A percentile compares a stretch with the other conserved stretches of the same genome.
These are phyloP conservation scores for Nautilus pompilius DNA, from an alignment of 1,140 invertebrate genomes.

Conservation along the genomic window DNA sequence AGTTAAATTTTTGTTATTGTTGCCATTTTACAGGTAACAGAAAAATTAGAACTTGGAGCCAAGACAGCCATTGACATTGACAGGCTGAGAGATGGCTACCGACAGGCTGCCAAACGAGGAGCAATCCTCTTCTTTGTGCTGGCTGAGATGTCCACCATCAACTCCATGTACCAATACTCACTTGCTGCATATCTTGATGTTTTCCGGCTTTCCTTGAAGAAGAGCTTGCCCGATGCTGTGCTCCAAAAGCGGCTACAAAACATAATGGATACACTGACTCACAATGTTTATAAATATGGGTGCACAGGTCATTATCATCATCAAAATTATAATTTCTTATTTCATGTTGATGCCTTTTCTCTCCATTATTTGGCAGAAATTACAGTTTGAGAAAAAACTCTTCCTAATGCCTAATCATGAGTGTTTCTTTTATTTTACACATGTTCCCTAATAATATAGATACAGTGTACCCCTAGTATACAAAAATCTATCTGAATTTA, in stretches of 20 bases:
- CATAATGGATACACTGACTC: constrained; percentile 78
- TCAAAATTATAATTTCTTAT: too few relatives aligned
- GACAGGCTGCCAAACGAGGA: constrained; percentile 75
- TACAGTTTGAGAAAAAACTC: too few relatives aligned
- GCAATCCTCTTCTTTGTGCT: constrained; percentile 87
- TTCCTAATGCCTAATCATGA: too few relatives aligned
- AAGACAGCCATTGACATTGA: constrained; percentile 77
- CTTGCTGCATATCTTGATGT: constrained; percentile 66
- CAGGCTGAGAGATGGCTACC: constrained; percentile 74
- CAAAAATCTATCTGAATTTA: too few relatives aligned
- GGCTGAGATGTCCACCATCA: constrained; percentile 79
- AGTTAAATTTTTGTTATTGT: too few relatives aligned
- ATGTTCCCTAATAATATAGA: too few relatives aligned
- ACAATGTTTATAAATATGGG: constrained; percentile 83
- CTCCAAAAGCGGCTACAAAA: constrained; percentile 71
- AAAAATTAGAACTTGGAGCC: constrained; percentile 68
- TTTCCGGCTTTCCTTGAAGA: constrained; percentile 74
- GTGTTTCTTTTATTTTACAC: too few relatives aligned
- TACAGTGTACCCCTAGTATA: too few relatives aligned
- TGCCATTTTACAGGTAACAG: constrained; percentile 62
- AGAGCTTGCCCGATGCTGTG: constrained; percentile 72
- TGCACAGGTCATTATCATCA: constrained; percentile 68
- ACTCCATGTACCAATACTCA: constrained; percentile 90
- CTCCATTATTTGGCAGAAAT: too few relatives aligned
- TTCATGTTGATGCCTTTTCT: too few relatives aligned